Percentiles rank a stretch among this genome's conserved stretches.
phyloP scores from a whole-genome alignment of 2,888 invertebrate species.

The Philereme transversata region DNA sequence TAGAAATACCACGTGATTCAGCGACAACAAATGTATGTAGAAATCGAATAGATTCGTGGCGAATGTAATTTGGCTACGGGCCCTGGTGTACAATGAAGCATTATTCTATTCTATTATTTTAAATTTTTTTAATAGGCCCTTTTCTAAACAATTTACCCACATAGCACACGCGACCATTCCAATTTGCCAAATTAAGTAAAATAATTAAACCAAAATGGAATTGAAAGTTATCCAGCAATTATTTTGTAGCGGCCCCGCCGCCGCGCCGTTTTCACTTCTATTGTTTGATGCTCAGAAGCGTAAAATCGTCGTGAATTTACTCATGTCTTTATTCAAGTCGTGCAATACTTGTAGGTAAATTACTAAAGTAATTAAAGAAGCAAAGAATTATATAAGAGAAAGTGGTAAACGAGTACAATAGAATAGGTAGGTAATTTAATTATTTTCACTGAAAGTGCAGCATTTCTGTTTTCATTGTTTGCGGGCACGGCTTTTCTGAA shows the following conservation, averaged over 20 bases:
- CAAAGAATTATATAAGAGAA: conserved; percentile 29
- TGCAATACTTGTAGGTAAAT: conserved; percentile 18
- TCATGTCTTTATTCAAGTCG: conserved; percentile 30
- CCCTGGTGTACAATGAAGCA: no score
- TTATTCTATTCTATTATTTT: no score
- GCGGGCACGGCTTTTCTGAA: not conserved
- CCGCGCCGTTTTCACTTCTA: conserved; percentile 73
- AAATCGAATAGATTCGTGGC: no score
- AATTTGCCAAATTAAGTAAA: conserved; percentile 26
- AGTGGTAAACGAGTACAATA: conserved; percentile 13
- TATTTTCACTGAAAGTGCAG: conserved; percentile 5
- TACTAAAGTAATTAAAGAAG: conserved; percentile 28
- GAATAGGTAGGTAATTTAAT: no score
- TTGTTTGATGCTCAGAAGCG: conserved; percentile 72
- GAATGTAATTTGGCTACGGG: no score
- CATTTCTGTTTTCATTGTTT: not conserved
- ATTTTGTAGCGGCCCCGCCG: conserved; percentile 60
- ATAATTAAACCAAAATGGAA: conserved; percentile 52
- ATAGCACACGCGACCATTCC: not conserved
- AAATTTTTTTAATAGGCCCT: no score
- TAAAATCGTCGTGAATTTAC: conserved; percentile 57
- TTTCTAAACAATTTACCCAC: no score
- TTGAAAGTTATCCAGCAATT: conserved; percentile 64
- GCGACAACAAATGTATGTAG: no score
- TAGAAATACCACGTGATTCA: no score